Conservation (phyloP, 2,113 vertebrate genomes). For the Plectropomus leopardus region DNA sequence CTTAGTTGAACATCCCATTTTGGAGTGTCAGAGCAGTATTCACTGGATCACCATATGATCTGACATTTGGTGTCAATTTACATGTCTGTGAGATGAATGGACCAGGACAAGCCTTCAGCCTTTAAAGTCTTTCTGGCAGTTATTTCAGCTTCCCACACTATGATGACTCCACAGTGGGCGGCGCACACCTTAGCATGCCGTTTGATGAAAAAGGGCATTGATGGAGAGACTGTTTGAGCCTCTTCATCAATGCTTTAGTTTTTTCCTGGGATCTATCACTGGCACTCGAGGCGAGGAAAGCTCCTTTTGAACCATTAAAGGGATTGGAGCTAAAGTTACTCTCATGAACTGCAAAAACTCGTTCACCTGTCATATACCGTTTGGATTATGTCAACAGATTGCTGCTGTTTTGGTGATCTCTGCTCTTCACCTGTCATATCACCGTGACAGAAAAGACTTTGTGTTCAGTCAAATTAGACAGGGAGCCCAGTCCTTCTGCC, state of each 20-base stretch:
- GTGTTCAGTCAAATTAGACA: not conserved
- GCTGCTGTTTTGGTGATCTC: not conserved
- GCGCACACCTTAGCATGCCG: not conserved
- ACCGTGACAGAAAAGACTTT: not conserved
- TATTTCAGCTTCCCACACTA: conserved; percentile 24
- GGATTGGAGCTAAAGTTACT: not conserved
- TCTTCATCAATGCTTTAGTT: conserved; percentile 21
- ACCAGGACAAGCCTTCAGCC: not conserved
- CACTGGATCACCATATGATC: not conserved
- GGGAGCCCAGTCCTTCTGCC: not conserved
- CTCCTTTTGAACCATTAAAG: conserved; percentile 19
- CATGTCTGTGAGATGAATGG: not conserved
- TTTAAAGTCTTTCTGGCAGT: conserved; percentile 7
- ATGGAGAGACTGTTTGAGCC: not conserved
- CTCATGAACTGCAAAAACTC: not conserved
- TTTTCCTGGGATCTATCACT: conserved; percentile 6
- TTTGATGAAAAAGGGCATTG: conserved; percentile 45
- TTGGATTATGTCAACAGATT: not conserved
- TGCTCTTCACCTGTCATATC: not conserved
- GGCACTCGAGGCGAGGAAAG: too few relatives aligned
- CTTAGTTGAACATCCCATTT: not conserved
- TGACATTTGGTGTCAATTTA: not conserved
- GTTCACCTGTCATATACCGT: not conserved
- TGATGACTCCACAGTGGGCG: conserved; percentile 15
- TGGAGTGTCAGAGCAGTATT: not conserved